These are phyloP conservation scores for Hyles vespertilio DNA, from an alignment of 1,140 invertebrate species.

Conservation along the genomic window DNA sequence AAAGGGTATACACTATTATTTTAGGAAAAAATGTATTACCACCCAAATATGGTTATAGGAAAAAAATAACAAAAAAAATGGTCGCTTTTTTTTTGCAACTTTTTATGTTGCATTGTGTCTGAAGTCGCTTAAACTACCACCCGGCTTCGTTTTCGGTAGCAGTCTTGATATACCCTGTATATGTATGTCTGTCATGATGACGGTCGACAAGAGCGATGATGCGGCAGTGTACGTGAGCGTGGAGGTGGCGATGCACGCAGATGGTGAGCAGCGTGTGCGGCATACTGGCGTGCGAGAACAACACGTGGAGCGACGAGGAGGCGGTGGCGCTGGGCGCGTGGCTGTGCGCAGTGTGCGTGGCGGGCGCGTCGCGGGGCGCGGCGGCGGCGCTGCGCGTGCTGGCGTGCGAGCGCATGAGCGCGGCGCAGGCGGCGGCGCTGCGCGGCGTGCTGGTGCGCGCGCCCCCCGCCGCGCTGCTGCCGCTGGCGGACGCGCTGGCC, in stretches of 20 bases:
- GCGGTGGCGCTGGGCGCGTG: not conserved
- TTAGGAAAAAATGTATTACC: too few species aligned
- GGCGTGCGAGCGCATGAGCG: not conserved
- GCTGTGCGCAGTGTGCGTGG: constrained; percentile 6
- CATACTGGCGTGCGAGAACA: not conserved
- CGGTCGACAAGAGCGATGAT: not conserved
- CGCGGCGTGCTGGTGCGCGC: not conserved
- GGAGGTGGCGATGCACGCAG: not conserved
- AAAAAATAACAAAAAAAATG: too few species aligned
- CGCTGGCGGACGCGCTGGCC: constrained; percentile 4
- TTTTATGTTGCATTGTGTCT: too few species aligned
- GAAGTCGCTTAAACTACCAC: too few species aligned
- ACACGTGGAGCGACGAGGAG: constrained; percentile 1
- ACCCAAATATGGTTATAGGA: too few species aligned
- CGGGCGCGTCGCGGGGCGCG: not conserved
- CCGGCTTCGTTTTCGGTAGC: too few species aligned
- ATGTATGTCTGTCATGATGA: not conserved
- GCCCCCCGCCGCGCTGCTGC: not conserved
- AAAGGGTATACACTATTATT: too few species aligned
- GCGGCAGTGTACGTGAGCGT: not conserved
- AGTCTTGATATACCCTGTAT: too few species aligned
- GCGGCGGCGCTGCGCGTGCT: constrained; percentile 1
- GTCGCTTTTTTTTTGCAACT: too few species aligned
- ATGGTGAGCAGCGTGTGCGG: not conserved
- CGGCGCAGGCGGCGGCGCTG: not conserved